Conservation (phyloP, 1,140 invertebrate genomes). For the Bombus confusus region DNA sequence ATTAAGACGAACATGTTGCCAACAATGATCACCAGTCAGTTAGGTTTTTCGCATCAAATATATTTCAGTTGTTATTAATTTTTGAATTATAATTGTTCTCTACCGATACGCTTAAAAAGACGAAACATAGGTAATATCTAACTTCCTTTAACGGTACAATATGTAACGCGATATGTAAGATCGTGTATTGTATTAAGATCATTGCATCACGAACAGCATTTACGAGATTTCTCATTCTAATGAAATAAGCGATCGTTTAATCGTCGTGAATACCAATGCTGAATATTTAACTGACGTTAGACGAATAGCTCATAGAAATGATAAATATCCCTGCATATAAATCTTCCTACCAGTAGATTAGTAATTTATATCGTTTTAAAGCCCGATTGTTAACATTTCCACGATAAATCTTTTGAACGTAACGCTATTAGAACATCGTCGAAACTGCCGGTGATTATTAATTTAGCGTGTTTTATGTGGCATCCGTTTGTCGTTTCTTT, state of each 20-base stretch:
- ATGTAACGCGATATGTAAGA: no score
- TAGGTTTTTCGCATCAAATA: no score
- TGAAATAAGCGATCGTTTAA: constrained; percentile 1
- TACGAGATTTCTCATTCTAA: background rate
- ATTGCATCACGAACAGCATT: background rate
- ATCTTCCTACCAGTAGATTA: background rate
- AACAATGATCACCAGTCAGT: no score
- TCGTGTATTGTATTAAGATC: no score
- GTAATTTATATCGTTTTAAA: background rate
- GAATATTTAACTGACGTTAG: background rate
- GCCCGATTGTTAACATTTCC: background rate
- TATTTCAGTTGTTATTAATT: background rate
- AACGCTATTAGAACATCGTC: background rate
- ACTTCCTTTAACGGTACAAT: background rate
- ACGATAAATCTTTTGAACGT: background rate
- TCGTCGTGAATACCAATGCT: background rate
- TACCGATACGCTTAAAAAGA: background rate
- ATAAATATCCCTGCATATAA: constrained; percentile 2
- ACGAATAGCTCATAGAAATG: background rate
- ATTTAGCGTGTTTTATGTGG: background rate
- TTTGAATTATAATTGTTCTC: background rate
- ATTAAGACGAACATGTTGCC: no score
- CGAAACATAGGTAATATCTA: background rate
- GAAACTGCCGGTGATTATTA: no score
- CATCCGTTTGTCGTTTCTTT: no score